phyloP scores from a whole-genome alignment of 37 sponge, comb jelly and placozoan genomes.

The Amphimedon queenslandica region DNA sequence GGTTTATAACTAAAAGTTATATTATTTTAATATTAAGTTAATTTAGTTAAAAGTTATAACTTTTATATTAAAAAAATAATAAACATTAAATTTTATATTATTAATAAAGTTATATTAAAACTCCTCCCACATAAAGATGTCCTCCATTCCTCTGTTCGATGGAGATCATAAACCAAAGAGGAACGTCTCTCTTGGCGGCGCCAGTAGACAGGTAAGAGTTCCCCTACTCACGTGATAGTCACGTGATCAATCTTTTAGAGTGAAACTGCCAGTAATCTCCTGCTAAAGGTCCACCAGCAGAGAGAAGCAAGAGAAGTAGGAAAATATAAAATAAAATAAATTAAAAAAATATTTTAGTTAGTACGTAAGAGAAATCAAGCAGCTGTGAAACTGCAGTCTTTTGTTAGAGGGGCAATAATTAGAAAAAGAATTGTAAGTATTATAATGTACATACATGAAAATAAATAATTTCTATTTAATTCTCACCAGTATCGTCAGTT shows the following conservation, averaged over 20 bases:
- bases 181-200: slow-evolving; percentile 71
- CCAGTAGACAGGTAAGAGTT: slow-evolving; percentile 43
- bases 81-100: no score
- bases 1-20: no score
- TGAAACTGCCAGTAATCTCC: slow-evolving; percentile 22
- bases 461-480: background rate
- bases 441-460: background rate
- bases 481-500: slow-evolving; percentile 19
- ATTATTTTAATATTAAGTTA: no score
- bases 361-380: slow-evolving; percentile 8
- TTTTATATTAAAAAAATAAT: no score
- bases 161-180: slow-evolving; percentile 74
- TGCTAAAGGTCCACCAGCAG: slow-evolving; percentile 36
- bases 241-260: slow-evolving; percentile 12
- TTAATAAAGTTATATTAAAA: no score
- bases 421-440: slow-evolving; percentile 27
- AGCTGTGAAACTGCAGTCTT: slow-evolving; percentile 30
- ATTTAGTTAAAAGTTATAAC: no score
- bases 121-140: background rate
- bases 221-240: background rate
- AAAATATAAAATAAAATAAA: background rate
- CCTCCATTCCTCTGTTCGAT: slow-evolving; percentile 57
- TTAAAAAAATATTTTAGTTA: background rate
- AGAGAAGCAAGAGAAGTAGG: slow-evolving; percentile 68
- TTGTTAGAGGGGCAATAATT: slow-evolving; percentile 27